phyloP scores from a whole-genome alignment of 1,140 invertebrate species.

The Babylonia areolata region DNA sequence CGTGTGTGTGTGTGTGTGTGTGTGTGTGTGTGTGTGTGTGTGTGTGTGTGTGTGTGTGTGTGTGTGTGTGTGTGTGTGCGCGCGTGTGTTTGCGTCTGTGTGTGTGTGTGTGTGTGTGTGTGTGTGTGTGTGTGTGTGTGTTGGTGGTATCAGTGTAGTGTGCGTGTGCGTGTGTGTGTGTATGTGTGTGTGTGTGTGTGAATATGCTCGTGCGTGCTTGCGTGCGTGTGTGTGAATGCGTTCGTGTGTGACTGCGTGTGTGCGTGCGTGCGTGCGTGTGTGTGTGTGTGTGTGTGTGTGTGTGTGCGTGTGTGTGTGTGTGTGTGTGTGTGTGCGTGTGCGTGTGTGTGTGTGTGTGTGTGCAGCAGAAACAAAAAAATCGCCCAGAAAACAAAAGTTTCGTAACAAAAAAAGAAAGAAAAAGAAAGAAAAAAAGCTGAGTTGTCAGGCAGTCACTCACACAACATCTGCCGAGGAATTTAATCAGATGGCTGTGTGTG shows the following conservation, averaged over 20 bases:
- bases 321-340: constrained; percentile 6
- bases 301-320: constrained; percentile 6
- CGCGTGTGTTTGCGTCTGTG: neutral
- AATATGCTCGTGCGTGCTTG: neutral
- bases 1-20: neutral
- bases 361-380: neutral
- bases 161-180: neutral
- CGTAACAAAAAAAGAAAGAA: too few relatives aligned
- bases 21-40: neutral
- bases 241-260: neutral
- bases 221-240: neutral
- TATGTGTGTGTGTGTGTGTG: constrained; percentile 7
- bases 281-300: neutral
- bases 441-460: too few relatives aligned
- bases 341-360: constrained; percentile 6
- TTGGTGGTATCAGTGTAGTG: neutral
- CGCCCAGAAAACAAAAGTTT: too few relatives aligned
- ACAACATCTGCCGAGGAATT: too few relatives aligned
- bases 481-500: neutral
- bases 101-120: neutral
- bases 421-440: too few relatives aligned
- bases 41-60: constrained; percentile 28
- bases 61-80: constrained; percentile 24
- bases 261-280: neutral
- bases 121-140: neutral